Evolutionary conservation across 2,888 invertebrate species (phyloP).

Genomic region (Dasysyrphus albostriatus): DNA sequence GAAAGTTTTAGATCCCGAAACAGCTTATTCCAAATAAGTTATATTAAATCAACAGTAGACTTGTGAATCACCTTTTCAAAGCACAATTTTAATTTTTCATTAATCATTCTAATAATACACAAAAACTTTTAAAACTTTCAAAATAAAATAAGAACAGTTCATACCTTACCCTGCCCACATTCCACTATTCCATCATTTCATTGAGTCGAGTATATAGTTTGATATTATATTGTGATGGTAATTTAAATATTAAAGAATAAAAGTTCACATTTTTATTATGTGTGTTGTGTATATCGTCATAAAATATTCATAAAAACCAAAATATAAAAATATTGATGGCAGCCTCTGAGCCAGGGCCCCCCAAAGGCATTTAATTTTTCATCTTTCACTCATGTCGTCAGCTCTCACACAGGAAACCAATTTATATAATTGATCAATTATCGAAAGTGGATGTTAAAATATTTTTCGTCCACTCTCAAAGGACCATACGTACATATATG

Average conservation of each 20-base stretch:
- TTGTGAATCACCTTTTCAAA: too few species aligned
- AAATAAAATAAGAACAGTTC: too few species aligned
- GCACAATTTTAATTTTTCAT: too few species aligned
- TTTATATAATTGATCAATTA: conserved; percentile 70
- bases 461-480: conserved; percentile 19
- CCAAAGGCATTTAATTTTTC: conserved; percentile 21
- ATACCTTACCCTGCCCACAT: too few species aligned
- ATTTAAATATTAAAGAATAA: neutral
- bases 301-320: conserved; percentile 23
- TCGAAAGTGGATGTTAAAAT: conserved; percentile 59
- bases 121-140: too few species aligned
- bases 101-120: too few species aligned
- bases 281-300: neutral
- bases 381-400: conserved; percentile 8
- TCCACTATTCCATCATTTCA: too few species aligned
- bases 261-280: neutral
- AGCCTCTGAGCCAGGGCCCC: neutral
- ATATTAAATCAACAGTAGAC: too few species aligned
- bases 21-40: too few species aligned
- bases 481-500: neutral
- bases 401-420: conserved; percentile 44
- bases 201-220: too few species aligned
- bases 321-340: conserved; percentile 5
- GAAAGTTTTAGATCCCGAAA: too few species aligned
- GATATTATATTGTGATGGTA: neutral